A percentile compares a stretch with the other conserved stretches of the same genome.
These are phyloP conservation scores for Phaethon lepturus DNA, from an alignment of 2,113 vertebrate genomes.

Conservation along the genomic window DNA sequence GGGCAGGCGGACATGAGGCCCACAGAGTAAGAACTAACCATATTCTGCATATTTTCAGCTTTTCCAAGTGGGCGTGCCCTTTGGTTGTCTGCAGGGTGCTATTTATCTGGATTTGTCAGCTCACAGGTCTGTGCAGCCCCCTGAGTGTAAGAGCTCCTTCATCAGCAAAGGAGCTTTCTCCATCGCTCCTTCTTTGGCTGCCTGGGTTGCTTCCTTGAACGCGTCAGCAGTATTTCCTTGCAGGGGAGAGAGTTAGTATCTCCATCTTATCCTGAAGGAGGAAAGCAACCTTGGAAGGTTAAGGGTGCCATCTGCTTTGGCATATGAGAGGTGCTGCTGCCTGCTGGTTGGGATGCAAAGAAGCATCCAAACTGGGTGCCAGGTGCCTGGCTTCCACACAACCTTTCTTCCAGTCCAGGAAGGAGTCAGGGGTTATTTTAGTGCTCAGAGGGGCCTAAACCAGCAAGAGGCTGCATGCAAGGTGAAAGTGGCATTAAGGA, in stretches of 20 bases:
- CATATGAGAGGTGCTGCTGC: neutral
- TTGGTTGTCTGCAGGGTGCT: neutral
- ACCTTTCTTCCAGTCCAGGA: neutral
- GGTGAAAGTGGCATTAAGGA: neutral
- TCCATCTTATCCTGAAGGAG: neutral
- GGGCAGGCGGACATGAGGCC: neutral
- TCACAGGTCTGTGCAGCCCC: neutral
- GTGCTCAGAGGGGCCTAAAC: neutral
- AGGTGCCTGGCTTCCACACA: neutral
- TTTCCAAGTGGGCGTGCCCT: neutral
- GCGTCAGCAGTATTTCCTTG: neutral
- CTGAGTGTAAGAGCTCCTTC: neutral
- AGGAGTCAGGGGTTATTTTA: neutral
- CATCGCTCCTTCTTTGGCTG: neutral
- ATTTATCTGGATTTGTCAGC: neutral
- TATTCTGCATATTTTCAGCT: neutral
- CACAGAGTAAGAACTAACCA: neutral
- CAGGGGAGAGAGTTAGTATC: neutral
- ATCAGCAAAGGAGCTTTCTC: neutral
- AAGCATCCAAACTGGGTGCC: no score
- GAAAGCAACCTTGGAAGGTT: neutral
- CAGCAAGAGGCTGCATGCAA: neutral
- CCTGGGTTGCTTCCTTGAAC: neutral
- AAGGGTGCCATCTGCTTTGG: neutral
- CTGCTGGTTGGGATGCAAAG: neutral